A percentile compares a stretch with the other conserved stretches of the same genome.
These are phyloP conservation scores for Trichogramma evanescens DNA, from an alignment of 2,888 invertebrate species.

Conservation along the genomic window DNA sequence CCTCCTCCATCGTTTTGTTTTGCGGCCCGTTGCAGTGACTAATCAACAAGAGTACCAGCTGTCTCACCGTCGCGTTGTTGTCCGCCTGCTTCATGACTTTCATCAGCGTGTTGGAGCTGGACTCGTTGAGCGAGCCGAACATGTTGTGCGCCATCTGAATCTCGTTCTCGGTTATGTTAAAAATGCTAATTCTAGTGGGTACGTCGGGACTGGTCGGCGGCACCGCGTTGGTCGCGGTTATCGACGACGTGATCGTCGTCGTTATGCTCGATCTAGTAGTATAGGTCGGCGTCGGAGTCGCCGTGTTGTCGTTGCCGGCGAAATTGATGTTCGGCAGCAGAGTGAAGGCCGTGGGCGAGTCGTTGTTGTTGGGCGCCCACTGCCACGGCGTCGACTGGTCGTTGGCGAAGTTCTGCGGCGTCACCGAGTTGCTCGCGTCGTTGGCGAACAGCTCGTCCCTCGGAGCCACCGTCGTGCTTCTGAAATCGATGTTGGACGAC, in stretches of 20 bases:
- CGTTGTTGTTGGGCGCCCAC: conserved; percentile 34
- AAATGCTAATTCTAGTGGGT: conserved; percentile 42
- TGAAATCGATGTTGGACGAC: conserved; percentile 30
- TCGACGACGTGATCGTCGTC: conserved; percentile 37
- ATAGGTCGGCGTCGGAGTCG: conserved; percentile 34
- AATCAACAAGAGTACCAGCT: conserved; percentile 67
- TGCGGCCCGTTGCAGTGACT: conserved; percentile 69
- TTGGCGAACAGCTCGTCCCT: conserved; percentile 27
- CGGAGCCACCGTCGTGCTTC: conserved; percentile 16
- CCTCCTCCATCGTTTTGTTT: conserved; percentile 64
- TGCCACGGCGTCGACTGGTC: conserved; percentile 34
- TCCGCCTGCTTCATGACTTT: conserved; percentile 77
- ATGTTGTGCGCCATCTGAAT: conserved; percentile 68
- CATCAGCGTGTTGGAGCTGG: conserved; percentile 67
- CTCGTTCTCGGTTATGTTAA: conserved; percentile 60
- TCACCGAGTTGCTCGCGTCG: conserved; percentile 37
- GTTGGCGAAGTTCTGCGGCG: conserved; percentile 35
- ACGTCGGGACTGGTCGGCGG: conserved; percentile 13
- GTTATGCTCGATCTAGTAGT: conserved; percentile 39
- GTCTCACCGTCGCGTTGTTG: conserved; percentile 66
- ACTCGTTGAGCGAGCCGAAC: conserved; percentile 68
- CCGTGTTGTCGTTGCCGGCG: conserved; percentile 29
- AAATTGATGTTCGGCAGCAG: conserved; percentile 33
- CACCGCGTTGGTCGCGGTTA: conserved; percentile 29
- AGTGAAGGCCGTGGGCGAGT: conserved; percentile 41